Base-by-base conservation (phyloP, 2,113 vertebrate genomes). In the Spea bombifrons region DNA sequence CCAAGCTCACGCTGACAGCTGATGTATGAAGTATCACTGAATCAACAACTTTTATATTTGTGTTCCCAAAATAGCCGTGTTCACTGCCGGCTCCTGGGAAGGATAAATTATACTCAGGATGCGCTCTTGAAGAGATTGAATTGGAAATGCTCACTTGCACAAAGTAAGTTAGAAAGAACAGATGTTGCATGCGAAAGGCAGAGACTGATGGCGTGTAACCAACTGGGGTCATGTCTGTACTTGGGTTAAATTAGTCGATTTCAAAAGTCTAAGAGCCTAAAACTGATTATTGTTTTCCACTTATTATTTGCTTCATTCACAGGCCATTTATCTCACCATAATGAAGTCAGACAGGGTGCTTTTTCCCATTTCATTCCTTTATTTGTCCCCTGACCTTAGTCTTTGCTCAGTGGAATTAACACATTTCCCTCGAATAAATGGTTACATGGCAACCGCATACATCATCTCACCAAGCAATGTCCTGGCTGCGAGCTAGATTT, bases 351-450 rank as follows among this genome's bases (percentile, higher is more conserved):
- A 64, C 61, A 30, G 61, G n/a, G 7, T 17, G 17, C 5, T 17
- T 64, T 64, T 4, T 61, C 13, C 13, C 13, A 7, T 30, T 30
- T 30, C 13, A 64, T 30, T 30, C 8, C 15, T 4, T 5, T 64
- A 65, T 50, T 52, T 9, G 47, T 47, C 71, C n/a, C 57, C 57
- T 55, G 72, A 64, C 57, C n/a, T 45, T 74, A 74, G 48, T 64
- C 59, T 75, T 65, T 66, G n/a, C 57, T 64, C 64, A 12, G 59
- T 64, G 47, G 61, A 52, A 50, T 75, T 75, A 65, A 30, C 61
- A 66, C 75, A 80, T 85, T 30, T 81, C 79, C 59, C 0, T 65
- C 76, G 70, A 43, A 46, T 83, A 55, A 84, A 78, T 66, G 72
- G 1, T 61, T 78, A 76, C 76, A 73, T 73, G 75, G 84, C 72